Evolutionary conservation across 37 sponge, comb jelly and placozoan genomes (phyloP).

Genomic region (Lycopodina hypogea): DNA sequence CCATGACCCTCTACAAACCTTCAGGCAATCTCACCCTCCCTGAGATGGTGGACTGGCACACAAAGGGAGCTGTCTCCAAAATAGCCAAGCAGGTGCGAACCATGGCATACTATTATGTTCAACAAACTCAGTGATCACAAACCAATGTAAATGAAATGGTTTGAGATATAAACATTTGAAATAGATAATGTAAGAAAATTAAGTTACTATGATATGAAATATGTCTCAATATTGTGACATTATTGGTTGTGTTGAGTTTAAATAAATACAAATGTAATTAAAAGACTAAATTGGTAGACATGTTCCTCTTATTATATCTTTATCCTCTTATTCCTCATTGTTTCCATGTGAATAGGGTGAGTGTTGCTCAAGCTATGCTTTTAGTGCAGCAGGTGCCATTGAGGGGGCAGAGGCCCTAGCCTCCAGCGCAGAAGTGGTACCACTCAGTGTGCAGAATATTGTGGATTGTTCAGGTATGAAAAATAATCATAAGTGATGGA

Average conservation of each 20-base stretch:
- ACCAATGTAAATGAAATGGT: too few relatives aligned
- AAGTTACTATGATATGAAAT: too few relatives aligned
- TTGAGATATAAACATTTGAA: too few relatives aligned
- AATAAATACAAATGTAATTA: too few relatives aligned
- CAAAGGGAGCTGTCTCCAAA: slow-evolving; percentile 61
- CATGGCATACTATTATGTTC: not conserved
- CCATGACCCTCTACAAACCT: not conserved
- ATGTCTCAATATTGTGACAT: too few relatives aligned
- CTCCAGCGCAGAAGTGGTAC: slow-evolving; percentile 33
- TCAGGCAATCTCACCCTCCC: slow-evolving; percentile 21
- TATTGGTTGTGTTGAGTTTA: too few relatives aligned
- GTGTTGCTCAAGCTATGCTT: slow-evolving; percentile 65
- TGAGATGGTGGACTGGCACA: slow-evolving; percentile 67
- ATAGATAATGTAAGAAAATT: too few relatives aligned
- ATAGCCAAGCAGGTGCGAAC: slow-evolving; percentile 69
- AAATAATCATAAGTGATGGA: too few relatives aligned
- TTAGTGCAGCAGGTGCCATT: slow-evolving; percentile 55
- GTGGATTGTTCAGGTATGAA: slow-evolving; percentile 66
- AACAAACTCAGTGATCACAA: not conserved
- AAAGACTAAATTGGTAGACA: too few relatives aligned
- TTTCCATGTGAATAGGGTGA: slow-evolving; percentile 17
- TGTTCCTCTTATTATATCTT: too few relatives aligned
- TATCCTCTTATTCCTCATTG: too few relatives aligned
- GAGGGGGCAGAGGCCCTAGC: slow-evolving; percentile 44
- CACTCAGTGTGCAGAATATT: slow-evolving; percentile 71